Conservation (phyloP, 2,113 vertebrate species). For the Nipponia nippon region DNA sequence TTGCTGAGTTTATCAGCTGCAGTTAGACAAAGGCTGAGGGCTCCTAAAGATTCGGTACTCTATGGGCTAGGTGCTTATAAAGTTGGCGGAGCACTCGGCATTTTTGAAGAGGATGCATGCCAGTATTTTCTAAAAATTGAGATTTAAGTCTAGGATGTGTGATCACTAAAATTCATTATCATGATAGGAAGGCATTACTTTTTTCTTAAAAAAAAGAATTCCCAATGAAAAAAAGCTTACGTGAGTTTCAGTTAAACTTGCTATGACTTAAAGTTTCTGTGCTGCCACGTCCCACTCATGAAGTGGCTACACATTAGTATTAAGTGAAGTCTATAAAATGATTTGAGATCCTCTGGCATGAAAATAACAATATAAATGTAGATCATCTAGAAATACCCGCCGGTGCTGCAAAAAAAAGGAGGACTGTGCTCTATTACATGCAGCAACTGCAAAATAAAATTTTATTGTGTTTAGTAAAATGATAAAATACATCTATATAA, state of each 20-base stretch:
- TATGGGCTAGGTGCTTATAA: neutral
- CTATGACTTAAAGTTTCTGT: neutral
- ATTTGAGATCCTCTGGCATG: neutral
- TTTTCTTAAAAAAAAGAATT: neutral
- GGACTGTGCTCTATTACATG: neutral
- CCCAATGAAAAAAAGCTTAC: neutral
- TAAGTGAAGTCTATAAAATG: neutral
- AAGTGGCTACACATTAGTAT: neutral
- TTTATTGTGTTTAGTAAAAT: slow-evolving; percentile 50
- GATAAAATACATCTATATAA: neutral
- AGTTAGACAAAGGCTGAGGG: neutral
- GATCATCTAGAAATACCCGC: neutral
- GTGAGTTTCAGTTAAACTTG: neutral
- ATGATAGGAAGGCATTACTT: neutral
- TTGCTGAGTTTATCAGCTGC: neutral
- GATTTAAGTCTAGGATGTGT: neutral
- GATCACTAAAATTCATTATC: neutral
- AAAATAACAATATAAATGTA: neutral
- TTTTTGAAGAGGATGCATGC: neutral
- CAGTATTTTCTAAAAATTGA: neutral
- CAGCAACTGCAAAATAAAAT: neutral
- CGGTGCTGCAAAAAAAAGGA: neutral
- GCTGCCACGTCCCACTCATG: neutral
- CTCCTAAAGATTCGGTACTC: neutral
- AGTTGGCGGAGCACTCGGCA: neutral